These are phyloP conservation scores for Stenichneumon culpator DNA, from an alignment of 2,888 invertebrate genomes.

Conservation along the genomic window DNA sequence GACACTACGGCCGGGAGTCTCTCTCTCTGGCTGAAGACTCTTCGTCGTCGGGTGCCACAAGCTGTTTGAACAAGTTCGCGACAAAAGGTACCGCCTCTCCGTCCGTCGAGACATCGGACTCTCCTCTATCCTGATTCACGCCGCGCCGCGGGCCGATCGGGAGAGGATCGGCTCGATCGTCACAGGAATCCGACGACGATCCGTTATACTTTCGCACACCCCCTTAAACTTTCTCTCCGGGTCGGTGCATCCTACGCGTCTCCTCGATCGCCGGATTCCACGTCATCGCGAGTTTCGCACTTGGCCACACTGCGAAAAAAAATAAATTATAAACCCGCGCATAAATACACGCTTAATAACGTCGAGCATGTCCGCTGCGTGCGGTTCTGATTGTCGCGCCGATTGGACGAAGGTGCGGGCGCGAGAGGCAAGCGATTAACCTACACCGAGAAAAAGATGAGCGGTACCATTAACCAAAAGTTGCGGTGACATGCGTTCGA, in stretches of 20 bases:
- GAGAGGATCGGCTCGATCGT: conserved; percentile 10
- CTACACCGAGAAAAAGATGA: neutral
- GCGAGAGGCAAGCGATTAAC: conserved; percentile 37
- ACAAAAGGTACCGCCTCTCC: conserved; percentile 60
- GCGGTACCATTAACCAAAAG: too few species aligned
- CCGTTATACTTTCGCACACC: conserved; percentile 46
- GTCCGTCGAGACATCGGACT: conserved; percentile 5
- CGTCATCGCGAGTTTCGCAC: neutral
- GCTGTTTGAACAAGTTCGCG: conserved; percentile 46
- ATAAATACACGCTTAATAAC: neutral
- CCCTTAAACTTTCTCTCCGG: conserved; percentile 48
- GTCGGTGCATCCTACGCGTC: conserved; percentile 32
- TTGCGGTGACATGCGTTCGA: too few species aligned
- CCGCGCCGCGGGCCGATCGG: neutral
- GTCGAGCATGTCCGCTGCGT: neutral
- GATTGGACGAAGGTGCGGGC: neutral
- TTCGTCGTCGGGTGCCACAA: conserved; percentile 4
- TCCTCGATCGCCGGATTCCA: neutral
- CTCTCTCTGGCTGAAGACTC: neutral
- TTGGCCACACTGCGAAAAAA: conserved; percentile 14
- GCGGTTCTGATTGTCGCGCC: conserved; percentile 26
- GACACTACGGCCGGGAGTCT: conserved; percentile 6
- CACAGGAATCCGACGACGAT: conserved; percentile 35
- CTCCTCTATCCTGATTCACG: conserved; percentile 7
- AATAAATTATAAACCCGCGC: conserved; percentile 3